Evolutionary conservation across 2,113 vertebrate genomes (phyloP), one percentile per base, ranked within the genome.

Genomic region (Cacatua alba): DNA sequence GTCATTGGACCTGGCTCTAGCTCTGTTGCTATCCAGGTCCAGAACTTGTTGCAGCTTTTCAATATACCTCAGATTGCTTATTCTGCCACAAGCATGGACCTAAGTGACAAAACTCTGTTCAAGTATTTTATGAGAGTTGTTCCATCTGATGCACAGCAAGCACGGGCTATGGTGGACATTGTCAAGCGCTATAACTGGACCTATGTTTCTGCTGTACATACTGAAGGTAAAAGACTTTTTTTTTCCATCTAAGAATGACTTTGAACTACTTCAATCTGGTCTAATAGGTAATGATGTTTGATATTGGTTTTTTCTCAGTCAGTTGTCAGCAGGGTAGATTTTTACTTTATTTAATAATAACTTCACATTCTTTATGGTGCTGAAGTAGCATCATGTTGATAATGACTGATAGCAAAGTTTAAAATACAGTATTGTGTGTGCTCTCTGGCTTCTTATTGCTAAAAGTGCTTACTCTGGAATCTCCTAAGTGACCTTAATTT

Each of bases 31-130:
- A 99, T 99, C 92, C 99, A 99, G 97, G 99, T 99, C 53, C 99
- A 99, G 98, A 99, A 99, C 93, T 97, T 99, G 82, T 98, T 99
- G 55, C 99, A 99, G 97, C 98, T 99, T 91, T 99, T 99, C 97
- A 99, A 99, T 98, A 99, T 99, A 98, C 99, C 99, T 98, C 99
- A 99, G 97, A 99, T 99, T 96, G 99, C 99, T 87, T 99, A 99
- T 97, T 99, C 99, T 29, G 99, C 99, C 94, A 99, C 99, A 74
- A 99, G 99, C 96, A 99, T 99, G 99, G 99, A 99, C 98, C 97
- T 99, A 92, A 99, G 99, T 0, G 99, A 99, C 95, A 99, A 99
- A 97, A 99, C 99, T 62, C 97, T 99, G 68, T 99, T 98, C 97
- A 99, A 99, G 88, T 99, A 99, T 95, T 99, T 99, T 96, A 99